Percentiles rank a stretch among this genome's conserved stretches.
Evolutionary conservation across 2,888 invertebrate genomes (phyloP).

Genomic region (Lasiommata megera): DNA sequence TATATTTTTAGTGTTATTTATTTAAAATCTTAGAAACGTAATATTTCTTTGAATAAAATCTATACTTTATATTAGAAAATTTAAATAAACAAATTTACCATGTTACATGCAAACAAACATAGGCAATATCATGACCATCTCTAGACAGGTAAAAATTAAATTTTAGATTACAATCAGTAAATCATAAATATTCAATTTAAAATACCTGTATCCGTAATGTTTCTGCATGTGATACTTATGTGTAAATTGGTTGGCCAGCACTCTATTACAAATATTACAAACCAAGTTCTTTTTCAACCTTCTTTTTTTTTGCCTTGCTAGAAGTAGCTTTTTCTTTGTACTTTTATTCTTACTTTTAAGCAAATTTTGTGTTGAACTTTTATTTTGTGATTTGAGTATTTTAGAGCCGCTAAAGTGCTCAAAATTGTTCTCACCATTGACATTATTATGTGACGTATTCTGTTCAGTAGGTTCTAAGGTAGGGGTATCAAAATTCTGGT

Average conservation of each 20-base stretch:
- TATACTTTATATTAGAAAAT: too few species aligned
- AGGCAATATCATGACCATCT: too few species aligned
- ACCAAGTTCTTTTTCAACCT: constrained; percentile 33
- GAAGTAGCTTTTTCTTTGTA: constrained; percentile 15
- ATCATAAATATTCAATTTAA: background rate
- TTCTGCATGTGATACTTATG: constrained; percentile 63
- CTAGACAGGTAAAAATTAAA: too few species aligned
- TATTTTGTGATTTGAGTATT: background rate
- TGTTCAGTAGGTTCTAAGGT: background rate
- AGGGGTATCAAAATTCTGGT: background rate
- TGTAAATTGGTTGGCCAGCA: constrained; percentile 50
- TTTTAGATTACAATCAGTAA: too few species aligned
- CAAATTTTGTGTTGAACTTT: background rate
- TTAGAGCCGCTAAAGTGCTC: constrained; percentile 14
- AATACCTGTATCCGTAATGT: constrained; percentile 49
- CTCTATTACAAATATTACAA: constrained; percentile 57
- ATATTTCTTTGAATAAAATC: too few species aligned
- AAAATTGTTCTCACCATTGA: constrained; percentile 21
- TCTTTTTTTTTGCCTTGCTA: constrained; percentile 11
- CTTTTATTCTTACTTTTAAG: constrained; percentile 11
- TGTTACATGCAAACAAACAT: too few species aligned
- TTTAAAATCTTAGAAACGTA: too few species aligned
- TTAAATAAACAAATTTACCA: too few species aligned
- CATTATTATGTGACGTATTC: constrained; percentile 7
- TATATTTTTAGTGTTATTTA: too few species aligned